Percentiles rank a stretch among this genome's conserved stretches.
phyloP scores from a whole-genome alignment of 2,113 vertebrate genomes.

The Cyanoramphus novaezelandiae region DNA sequence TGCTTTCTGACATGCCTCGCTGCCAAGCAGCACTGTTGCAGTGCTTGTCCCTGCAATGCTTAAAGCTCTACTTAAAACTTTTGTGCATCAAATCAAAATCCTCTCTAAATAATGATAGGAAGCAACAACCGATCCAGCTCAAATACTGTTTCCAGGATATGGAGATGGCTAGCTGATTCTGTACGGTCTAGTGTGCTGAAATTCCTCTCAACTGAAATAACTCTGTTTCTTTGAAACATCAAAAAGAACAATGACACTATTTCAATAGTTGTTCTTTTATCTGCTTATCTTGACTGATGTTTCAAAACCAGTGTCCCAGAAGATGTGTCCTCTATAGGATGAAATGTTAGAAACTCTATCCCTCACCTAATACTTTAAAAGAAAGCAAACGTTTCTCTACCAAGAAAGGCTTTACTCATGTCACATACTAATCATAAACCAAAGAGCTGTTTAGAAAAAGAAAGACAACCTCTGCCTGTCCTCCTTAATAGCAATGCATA shows the following conservation, averaged over 20 bases:
- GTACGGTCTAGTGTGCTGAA: background rate
- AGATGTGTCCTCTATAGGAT: background rate
- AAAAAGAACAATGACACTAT: background rate
- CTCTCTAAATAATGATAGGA: background rate
- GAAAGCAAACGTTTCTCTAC: background rate
- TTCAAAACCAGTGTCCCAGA: background rate
- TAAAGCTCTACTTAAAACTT: background rate
- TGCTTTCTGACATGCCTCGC: background rate
- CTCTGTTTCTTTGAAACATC: background rate
- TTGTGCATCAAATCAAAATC: background rate
- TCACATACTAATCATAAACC: constrained; percentile 12
- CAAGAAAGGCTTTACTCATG: background rate
- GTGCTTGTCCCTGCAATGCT: background rate
- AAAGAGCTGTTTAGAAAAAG: constrained; percentile 5
- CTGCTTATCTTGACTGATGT: constrained; percentile 6
- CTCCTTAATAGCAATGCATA: background rate
- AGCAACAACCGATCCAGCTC: background rate
- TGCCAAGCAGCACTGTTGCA: background rate
- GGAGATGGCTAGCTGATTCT: background rate
- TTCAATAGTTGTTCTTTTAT: constrained; percentile 16
- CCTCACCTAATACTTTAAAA: background rate
- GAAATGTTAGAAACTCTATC: background rate
- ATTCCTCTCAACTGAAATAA: background rate
- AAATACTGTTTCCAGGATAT: background rate
- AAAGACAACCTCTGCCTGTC: background rate